A percentile compares a stretch with the other conserved stretches of the same genome.
Evolutionary conservation across 2,888 invertebrate genomes (phyloP).

Genomic region (Ethmia dodecea): DNA sequence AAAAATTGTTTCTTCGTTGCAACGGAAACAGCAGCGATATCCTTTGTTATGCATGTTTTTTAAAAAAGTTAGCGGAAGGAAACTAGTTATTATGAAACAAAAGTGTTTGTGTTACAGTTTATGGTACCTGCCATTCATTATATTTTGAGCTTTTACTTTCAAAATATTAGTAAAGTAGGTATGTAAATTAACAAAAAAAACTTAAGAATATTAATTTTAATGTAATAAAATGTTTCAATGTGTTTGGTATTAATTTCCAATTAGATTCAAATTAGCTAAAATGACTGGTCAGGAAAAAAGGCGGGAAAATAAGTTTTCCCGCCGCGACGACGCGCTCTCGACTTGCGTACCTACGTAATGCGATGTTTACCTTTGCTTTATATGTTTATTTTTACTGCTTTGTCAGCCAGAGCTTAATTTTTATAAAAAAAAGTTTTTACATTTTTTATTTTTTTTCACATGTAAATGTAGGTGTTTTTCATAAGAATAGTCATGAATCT

Average conservation of each 20-base stretch:
- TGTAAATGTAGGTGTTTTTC: too few species aligned
- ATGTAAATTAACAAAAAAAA: neutral
- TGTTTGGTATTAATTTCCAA: constrained; percentile 27
- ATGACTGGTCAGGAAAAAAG: constrained; percentile 48
- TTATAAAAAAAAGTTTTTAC: too few species aligned
- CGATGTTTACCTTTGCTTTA: constrained; percentile 52
- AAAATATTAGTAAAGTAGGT: too few species aligned
- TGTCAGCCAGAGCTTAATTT: too few species aligned
- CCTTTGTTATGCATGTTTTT: neutral
- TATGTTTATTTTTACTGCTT: constrained; percentile 25
- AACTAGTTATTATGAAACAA: neutral
- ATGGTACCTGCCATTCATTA: too few species aligned
- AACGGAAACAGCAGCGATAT: neutral
- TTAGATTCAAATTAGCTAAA: constrained; percentile 55
- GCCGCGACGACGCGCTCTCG: constrained; percentile 54
- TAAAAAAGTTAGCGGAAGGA: neutral
- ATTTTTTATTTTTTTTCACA: too few species aligned
- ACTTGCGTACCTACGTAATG: constrained; percentile 63
- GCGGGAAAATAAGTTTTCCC: constrained; percentile 73
- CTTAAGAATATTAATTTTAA: constrained; percentile 12
- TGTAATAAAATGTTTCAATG: too few species aligned
- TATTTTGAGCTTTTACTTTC: too few species aligned
- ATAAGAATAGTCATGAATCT: too few species aligned
- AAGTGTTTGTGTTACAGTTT: too few species aligned
- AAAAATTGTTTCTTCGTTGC: neutral